Evolutionary conservation across 1,140 invertebrate species (phyloP), one percentile per base, ranked within the genome.

Genomic region (Drosophila lacteicornis): DNA sequence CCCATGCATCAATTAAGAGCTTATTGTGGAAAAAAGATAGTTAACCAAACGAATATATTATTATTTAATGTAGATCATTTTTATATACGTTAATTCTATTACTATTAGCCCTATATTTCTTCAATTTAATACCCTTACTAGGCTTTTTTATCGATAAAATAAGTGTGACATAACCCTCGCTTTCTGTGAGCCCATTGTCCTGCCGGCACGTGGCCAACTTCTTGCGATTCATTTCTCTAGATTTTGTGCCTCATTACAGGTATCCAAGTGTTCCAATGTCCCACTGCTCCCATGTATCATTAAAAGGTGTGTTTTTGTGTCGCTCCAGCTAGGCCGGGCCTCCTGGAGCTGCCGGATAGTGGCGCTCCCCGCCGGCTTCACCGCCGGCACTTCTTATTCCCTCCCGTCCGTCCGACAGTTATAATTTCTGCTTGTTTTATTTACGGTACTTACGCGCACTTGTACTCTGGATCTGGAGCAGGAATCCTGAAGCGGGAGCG

Each of bases 371-470:
- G 55, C 40, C 27, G 13, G 47, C 56, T 56, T 13, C 33, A 19
- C 43, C 43, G 40, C 40, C 38, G n/a, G 45, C 51, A 51, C 17
- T 60, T 40, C 47, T 33, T 27, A 40, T n/a, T n/a, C 53, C 11
- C 53, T n/a, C 53, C 11, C 53, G 30, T 38, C 53, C 42, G 73
- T 77, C 65, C 51, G 46, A 57, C 69, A 61, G 76, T 80, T 87
- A 80, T 88, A 87, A 88, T 83, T 87, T 83, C 58, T 43, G 68
- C 80, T 87, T 87, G 84, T 83, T 83, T 87, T 87, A 87, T 87
- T 87, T 88, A 87, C 84, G 66, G 73, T 77, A 75, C 83, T 87
- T 87, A 70, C 76, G 84, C 84, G 83, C 66, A 82, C 83, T 82
- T 79, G 69, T 65, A 59, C 45, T 47, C 36, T 1, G 53, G 19